Base-by-base conservation (phyloP, 2,888 invertebrate genomes). In the Acheta domesticus region DNA sequence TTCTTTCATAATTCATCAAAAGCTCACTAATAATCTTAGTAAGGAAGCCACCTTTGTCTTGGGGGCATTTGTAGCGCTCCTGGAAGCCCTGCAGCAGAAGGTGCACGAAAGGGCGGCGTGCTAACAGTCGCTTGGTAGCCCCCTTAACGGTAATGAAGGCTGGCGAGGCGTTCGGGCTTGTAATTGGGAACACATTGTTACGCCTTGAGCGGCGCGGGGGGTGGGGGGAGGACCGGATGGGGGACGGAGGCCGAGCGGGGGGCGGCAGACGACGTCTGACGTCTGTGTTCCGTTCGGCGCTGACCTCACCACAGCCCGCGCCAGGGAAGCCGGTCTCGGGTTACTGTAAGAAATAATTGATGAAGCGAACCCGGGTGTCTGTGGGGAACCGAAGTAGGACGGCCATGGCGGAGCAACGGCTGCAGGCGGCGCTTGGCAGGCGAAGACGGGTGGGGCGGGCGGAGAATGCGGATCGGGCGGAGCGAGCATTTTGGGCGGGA, bases 171-270 rank as follows among this genome's bases (percentile, higher is more conserved):
- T 12, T n/a, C 4, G 62, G n/a, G 62, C 62, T 62, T 62, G 62
- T 62, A 62, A 62, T 62, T 62, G 62, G 62, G 62, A 62, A 62
- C 62, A 62, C 62, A 62, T 62, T 62, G 62, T 62, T 62, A 62
- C 62, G 62, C 14, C 16, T 14, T 19, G n/a, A 14, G 62, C 62
- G 62, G 4, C n/a, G 62, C 62, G n/a, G 14, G 16, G 8, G 16
- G 16, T 12, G n/a, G 16, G 62, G 14, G 0, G 14, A 4, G 3
- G 62, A 5, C 1, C n/a, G n/a, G n/a, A n/a, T n/a, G 62, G 19
- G 12, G 62, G 19, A 12, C 14, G 1, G 62, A 12, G 4, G n/a
- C 1, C 16, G 16, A 62, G 62, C 62, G 62, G 14, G 62, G 62
- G 62, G 62, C 4, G 1, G 62, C 3, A 62, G 62, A 14, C 62